Evolutionary conservation across 2,113 vertebrate species (phyloP), one percentile per base, ranked within the genome.

Genomic region (Tyto alba): DNA sequence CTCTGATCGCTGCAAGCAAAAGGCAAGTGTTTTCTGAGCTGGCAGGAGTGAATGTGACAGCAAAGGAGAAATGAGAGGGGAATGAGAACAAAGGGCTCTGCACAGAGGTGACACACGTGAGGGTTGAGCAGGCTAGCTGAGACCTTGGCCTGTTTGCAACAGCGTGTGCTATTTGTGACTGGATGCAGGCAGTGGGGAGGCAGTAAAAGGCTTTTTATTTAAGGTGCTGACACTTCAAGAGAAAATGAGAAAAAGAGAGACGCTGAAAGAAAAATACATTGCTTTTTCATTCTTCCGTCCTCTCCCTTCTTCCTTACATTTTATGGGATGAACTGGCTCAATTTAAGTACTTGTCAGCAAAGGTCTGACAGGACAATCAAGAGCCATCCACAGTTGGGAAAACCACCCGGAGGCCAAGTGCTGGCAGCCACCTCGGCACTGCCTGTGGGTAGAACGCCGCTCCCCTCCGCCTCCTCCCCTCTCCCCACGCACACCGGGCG

Each of bases 171-270:
- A 32, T 96, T 95, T 96, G 91, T 94, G 96, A 96, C 83, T 87
- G 95, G 90, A 95, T 93, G 73, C 69, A 92, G 95, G 94, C 73
- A 93, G 93, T 94, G 88, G 80, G 22, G 67, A 97, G 85, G 91
- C 96, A 85, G 80, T 96, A 96, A 97, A 97, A 96, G 55, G 86
- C 88, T 95, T 97, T 98, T 98, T 97, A 97, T 98, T 97, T 97
- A 97, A 97, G 95, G 82, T 96, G 95, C 95, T 97, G 96, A 97
- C 97, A 97, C 67, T 88, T 94, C 56, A 52, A 75, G 75, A 95
- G 95, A 96, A 98, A 98, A 98, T 96, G 97, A 97, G 95, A 92
- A 96, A 96, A 92, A 95, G 50, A 94, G 79, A 95, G 84, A 64
- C 95, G 93, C 82, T 95, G 75, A 96, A 97, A 95, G 95, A 92